A percentile compares a stretch with the other conserved stretches of the same genome.
These are phyloP conservation scores for Drosophila mayri DNA, from an alignment of 1,140 invertebrate species.

Conservation along the genomic window DNA sequence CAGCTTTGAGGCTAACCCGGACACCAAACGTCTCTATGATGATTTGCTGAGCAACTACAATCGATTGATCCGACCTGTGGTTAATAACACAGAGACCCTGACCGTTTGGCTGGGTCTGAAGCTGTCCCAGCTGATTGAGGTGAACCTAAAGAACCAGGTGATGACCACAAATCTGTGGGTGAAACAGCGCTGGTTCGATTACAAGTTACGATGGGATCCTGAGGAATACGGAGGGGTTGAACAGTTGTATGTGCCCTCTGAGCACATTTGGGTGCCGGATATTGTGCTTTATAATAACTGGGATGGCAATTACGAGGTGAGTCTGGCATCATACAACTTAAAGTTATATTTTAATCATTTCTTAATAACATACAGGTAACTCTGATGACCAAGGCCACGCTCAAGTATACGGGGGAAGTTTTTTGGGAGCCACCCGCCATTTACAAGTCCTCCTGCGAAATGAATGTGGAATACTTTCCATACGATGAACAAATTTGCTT, in stretches of 20 bases:
- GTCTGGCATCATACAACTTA: neutral
- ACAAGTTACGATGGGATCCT: constrained; percentile 96
- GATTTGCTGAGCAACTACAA: constrained; percentile 98
- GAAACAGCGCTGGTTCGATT: constrained; percentile 98
- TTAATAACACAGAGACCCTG: constrained; percentile 96
- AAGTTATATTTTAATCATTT: neutral
- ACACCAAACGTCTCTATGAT: constrained; percentile 96
- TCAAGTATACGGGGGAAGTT: constrained; percentile 95
- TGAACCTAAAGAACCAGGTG: constrained; percentile 97
- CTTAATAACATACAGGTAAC: constrained; percentile 88
- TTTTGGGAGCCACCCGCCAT: constrained; percentile 99
- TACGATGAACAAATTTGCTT: constrained; percentile 97
- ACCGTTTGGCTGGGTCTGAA: constrained; percentile 96
- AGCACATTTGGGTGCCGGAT: constrained; percentile 96
- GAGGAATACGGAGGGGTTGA: constrained; percentile 96
- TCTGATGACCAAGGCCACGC: constrained; percentile 97
- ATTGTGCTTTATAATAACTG: constrained; percentile 96
- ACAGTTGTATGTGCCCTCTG: constrained; percentile 95
- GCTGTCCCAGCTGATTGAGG: constrained; percentile 97
- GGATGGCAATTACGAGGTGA: constrained; percentile 97
- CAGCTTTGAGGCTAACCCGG: constrained; percentile 93
- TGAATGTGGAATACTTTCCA: constrained; percentile 98
- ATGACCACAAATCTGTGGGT: constrained; percentile 99
- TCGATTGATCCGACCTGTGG: constrained; percentile 96
- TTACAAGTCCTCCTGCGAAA: constrained; percentile 99